Percentiles rank a stretch among this genome's conserved stretches.
Evolutionary conservation across 2,113 vertebrate genomes (phyloP).

Genomic region (Haemorhous mexicanus): DNA sequence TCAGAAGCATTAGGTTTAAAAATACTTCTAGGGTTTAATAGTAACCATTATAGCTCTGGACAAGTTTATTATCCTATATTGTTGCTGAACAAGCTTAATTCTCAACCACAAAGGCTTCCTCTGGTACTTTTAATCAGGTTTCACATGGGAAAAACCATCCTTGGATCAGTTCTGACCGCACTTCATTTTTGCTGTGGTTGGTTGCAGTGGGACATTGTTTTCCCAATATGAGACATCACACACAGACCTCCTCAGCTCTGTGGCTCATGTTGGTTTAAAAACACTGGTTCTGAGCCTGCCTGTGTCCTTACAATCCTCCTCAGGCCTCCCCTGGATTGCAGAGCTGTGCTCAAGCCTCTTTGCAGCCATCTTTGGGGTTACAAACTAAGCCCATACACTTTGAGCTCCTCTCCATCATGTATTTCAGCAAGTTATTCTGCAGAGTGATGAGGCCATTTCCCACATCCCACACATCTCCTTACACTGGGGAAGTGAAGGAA

Average conservation of each 20-base stretch:
- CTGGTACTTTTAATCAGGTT: neutral
- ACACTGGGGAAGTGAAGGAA: neutral
- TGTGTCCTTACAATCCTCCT: neutral
- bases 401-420: neutral
- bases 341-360: neutral
- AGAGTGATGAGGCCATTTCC: neutral
- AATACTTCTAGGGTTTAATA: constrained; percentile 1
- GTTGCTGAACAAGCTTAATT: constrained; percentile 28
- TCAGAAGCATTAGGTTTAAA: neutral
- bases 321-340: neutral
- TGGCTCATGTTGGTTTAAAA: neutral
- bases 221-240: neutral
- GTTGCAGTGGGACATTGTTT: neutral
- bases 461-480: neutral
- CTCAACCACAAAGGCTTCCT: constrained; percentile 12
- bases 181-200: constrained; percentile 1
- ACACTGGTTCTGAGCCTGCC: neutral
- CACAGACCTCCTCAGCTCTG: neutral
- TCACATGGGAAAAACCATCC: neutral
- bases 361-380: neutral
- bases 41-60: neutral
- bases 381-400: neutral
- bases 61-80: constrained; percentile 1
- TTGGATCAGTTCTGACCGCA: neutral
- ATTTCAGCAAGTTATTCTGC: neutral